Evolutionary conservation across 2,797 vertebrate species (phyloP), one percentile per base, ranked within the genome.

Genomic region (Characodon lateralis): DNA sequence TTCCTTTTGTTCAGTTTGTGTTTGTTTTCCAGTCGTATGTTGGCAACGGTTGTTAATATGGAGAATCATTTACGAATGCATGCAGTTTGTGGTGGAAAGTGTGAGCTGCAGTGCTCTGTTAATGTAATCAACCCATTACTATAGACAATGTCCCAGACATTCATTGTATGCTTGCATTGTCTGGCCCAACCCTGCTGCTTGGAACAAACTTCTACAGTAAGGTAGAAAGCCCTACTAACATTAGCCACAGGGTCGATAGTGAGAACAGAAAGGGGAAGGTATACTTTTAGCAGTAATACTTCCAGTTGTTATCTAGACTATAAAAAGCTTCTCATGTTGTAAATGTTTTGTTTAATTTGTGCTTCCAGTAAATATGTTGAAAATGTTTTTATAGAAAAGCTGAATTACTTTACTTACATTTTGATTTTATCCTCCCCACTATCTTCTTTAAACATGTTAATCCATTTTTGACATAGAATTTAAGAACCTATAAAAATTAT

Each of bases 1-100:
- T 72, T 73, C 24, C 41, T 70, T 72, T 73, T 72, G 51, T 58
- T 48, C 6, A 43, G 13, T 58, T 73, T 31, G 9, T 53, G 18
- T 39, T 56, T 58, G 2, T 46, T 61, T 61, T 28, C 26, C 18
- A 61, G n/a, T 43, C 26, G 6, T 28, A 48, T 74, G 72, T 28
- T 46, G 28, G 56, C 35, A 59, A 41, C 39, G 16, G 35, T 58
- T 73, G 26, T 71, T 28, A 59, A 26, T 26, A 43, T 46, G 14
- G 55, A 48, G 39, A 48, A 50, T 31, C 31, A 26, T 61, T 31
- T 48, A 28, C 43, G 9, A 31, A 73, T 61, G 41, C n/a, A 28
- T 20, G 26, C 46, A 14, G 26, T 65, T 72, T 63, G 61, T 63
- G 59, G 39, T 51, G 28, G 10, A 28, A 31, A 51, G 10, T 26